These are phyloP conservation scores for Ametastegia equiseti DNA, from an alignment of 2,888 invertebrate genomes.

Conservation along the genomic window DNA sequence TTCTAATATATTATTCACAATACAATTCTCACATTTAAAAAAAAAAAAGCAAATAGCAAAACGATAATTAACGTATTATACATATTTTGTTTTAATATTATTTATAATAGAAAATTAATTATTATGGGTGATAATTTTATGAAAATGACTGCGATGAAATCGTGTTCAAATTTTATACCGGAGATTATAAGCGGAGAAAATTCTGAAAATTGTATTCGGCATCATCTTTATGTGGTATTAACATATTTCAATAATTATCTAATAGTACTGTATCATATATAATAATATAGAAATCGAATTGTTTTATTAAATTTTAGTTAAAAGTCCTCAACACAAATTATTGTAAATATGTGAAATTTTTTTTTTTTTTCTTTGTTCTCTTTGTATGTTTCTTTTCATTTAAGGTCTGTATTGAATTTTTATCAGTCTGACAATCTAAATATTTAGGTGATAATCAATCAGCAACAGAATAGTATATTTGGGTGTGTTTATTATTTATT, in stretches of 20 bases:
- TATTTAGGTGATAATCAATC: slow-evolving; percentile 17
- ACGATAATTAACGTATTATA: not conserved
- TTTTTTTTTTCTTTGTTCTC: slow-evolving; percentile 41
- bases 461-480: slow-evolving; percentile 54
- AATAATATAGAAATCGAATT: slow-evolving; percentile 36
- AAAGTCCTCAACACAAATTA: slow-evolving; percentile 15
- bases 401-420: slow-evolving; percentile 34
- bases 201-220: slow-evolving; percentile 25
- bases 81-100: not conserved
- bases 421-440: slow-evolving; percentile 6
- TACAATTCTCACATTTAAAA: too few relatives aligned
- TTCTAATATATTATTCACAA: too few relatives aligned
- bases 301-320: slow-evolving; percentile 19
- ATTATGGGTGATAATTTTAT: slow-evolving; percentile 18
- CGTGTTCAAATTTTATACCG: not conserved
- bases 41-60: not conserved
- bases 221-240: not conserved
- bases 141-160: not conserved
- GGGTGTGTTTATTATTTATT: slow-evolving; percentile 56
- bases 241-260: not conserved
- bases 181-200: not conserved
- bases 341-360: slow-evolving; percentile 38
- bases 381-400: slow-evolving; percentile 26
- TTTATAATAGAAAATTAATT: not conserved
- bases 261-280: slow-evolving; percentile 23